A percentile compares a stretch with the other conserved stretches of the same genome.
phyloP scores from a whole-genome alignment of 2,888 invertebrate genomes.

The Octodonta nipae region DNA sequence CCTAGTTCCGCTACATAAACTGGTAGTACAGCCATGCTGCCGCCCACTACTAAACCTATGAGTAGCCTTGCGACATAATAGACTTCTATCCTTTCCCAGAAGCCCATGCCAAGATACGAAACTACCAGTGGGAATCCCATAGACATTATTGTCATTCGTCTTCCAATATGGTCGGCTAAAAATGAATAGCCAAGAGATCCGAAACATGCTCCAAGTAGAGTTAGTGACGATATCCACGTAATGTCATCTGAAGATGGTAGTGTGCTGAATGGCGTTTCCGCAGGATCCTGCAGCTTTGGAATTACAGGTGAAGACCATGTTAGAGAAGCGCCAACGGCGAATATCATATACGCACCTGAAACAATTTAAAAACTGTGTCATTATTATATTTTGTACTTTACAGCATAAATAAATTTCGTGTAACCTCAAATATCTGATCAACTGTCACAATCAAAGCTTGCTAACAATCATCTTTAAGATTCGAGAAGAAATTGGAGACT shows the following conservation, averaged over 20 bases:
- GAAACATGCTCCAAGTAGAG: slow-evolving; percentile 37
- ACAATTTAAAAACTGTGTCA: no score
- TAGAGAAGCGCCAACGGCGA: slow-evolving; percentile 5
- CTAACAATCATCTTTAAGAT: no score
- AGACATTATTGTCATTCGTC: slow-evolving; percentile 35
- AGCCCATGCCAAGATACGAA: background rate
- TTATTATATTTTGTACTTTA: no score
- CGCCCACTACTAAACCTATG: background rate
- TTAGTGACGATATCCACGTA: slow-evolving; percentile 40
- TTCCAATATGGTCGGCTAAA: slow-evolving; percentile 49
- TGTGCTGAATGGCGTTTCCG: slow-evolving; percentile 3
- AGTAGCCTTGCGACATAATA: background rate
- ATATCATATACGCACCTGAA: slow-evolving; percentile 7
- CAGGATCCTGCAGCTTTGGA: slow-evolving; percentile 3
- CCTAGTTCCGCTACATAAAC: background rate
- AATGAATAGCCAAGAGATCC: slow-evolving; percentile 58
- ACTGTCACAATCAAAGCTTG: no score
- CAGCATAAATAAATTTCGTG: no score
- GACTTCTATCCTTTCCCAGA: background rate
- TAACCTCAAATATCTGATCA: no score
- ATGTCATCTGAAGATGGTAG: slow-evolving; percentile 28
- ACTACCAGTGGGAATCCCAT: background rate
- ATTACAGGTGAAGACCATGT: slow-evolving; percentile 9
- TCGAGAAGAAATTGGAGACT: no score
- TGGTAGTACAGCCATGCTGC: background rate